Conservation (phyloP, 2,888 invertebrate genomes). For the Chorisops tibialis region DNA sequence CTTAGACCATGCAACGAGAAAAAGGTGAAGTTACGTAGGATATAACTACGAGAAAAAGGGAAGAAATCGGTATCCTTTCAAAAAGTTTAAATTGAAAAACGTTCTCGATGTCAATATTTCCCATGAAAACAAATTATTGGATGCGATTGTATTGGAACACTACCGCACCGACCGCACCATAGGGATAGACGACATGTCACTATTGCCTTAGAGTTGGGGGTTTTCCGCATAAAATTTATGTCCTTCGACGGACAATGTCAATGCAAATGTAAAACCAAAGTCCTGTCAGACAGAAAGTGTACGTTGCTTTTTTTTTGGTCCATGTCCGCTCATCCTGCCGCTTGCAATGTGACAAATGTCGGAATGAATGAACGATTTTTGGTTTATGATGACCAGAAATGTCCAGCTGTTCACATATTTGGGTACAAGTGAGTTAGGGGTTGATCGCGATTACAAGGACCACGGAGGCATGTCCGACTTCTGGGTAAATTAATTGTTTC, state of each 20-base stretch:
- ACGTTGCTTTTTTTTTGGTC: too few species aligned
- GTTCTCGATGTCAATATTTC: constrained; percentile 20
- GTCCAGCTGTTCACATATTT: constrained; percentile 17
- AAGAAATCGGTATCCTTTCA: not conserved
- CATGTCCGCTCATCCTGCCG: too few species aligned
- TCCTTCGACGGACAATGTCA: not conserved
- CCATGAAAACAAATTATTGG: constrained; percentile 4
- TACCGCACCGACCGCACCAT: constrained; percentile 1
- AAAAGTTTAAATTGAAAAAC: constrained; percentile 23
- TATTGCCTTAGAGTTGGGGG: not conserved
- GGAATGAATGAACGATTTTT: constrained; percentile 20
- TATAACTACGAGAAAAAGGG: not conserved
- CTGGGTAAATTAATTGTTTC: too few species aligned
- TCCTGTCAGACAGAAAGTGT: too few species aligned
- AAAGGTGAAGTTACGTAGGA: not conserved
- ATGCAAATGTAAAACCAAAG: constrained; percentile 10
- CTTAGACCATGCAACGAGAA: not conserved
- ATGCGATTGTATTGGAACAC: constrained; percentile 16
- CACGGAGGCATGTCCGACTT: too few species aligned
- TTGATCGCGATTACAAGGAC: too few species aligned
- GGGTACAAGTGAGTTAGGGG: too few species aligned
- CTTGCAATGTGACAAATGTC: constrained; percentile 8
- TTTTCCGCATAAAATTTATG: too few species aligned
- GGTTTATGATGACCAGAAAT: constrained; percentile 22
- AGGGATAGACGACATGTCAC: constrained; percentile 2